Evolutionary conservation across 2,797 vertebrate genomes (phyloP).

Genomic region (Hippoglossus hippoglossus): DNA sequence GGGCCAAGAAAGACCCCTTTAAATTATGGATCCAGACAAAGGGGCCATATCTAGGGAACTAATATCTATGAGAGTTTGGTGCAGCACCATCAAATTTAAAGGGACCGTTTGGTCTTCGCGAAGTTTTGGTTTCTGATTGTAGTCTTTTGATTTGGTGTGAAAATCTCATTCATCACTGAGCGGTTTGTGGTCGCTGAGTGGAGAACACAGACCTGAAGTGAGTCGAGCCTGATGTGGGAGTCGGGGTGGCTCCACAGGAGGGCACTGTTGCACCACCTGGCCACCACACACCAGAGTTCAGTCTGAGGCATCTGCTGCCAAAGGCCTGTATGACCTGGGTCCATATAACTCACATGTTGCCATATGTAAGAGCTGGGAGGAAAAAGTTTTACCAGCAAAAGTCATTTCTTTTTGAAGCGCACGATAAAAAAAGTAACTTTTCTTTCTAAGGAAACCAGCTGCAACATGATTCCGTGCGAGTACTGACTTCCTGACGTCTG

Average conservation of each 20-base stretch:
- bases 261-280: conserved; percentile 67
- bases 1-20: too few relatives aligned
- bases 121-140: neutral
- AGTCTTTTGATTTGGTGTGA: neutral
- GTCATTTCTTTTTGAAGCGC: neutral
- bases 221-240: neutral
- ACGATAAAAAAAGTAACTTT: conserved; percentile 9
- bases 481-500: conserved; percentile 20
- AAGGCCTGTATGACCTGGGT: neutral
- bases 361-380: neutral
- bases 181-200: conserved; percentile 1
- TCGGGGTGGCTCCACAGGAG: conserved; percentile 58
- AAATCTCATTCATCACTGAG: too few relatives aligned
- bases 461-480: conserved; percentile 24
- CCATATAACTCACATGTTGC: neutral
- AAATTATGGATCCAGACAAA: too few relatives aligned
- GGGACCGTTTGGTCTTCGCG: too few relatives aligned
- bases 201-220: neutral
- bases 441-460: conserved; percentile 13
- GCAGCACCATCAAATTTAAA: too few relatives aligned
- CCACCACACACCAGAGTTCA: neutral
- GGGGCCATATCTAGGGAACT: too few relatives aligned
- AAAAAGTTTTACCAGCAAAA: neutral
- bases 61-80: too few relatives aligned
- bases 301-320: neutral